Evolutionary conservation across 37 sponge, comb jelly and placozoan species (phyloP).

Genomic region (Diacarnus erythraeanus): DNA sequence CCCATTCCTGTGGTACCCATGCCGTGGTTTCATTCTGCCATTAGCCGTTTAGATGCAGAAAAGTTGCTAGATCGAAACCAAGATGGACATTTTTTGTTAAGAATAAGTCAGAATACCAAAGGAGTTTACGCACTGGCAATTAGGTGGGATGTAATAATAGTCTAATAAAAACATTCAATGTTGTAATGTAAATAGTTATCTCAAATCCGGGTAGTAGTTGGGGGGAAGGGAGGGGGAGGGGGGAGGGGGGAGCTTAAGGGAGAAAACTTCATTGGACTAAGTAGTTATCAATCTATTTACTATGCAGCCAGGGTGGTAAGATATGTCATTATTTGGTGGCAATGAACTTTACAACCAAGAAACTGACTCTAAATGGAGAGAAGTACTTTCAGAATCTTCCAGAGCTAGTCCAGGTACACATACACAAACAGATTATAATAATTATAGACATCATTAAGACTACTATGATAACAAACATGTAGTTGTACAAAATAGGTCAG

Average conservation of each 20-base stretch:
- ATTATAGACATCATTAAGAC: no score
- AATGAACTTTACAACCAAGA: conserved; percentile 40
- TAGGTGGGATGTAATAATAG: conserved; percentile 32
- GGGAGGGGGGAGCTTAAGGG: no score
- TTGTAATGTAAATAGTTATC: neutral
- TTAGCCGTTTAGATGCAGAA: conserved; percentile 68
- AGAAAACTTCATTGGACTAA: neutral
- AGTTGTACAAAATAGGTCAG: no score
- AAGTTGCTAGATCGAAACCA: conserved; percentile 60
- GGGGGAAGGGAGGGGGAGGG: no score
- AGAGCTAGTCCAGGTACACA: conserved; percentile 51
- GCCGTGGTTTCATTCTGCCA: conserved; percentile 73
- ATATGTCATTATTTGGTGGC: conserved; percentile 73
- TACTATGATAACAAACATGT: no score
- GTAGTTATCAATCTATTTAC: no score
- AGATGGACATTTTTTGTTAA: conserved; percentile 74
- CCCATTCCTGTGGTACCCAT: conserved; percentile 60
- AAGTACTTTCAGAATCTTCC: conserved; percentile 34
- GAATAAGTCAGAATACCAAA: conserved; percentile 51
- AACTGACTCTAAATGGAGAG: conserved; percentile 59
- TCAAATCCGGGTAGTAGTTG: no score
- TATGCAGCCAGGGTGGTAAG: conserved; percentile 17
- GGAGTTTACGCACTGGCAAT: conserved; percentile 69
- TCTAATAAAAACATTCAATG: neutral
- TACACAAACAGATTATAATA: no score